Percentiles rank a stretch among this genome's conserved stretches.
Conservation (phyloP, 2,888 invertebrate species). For the Euspilapteryx auroguttella region DNA sequence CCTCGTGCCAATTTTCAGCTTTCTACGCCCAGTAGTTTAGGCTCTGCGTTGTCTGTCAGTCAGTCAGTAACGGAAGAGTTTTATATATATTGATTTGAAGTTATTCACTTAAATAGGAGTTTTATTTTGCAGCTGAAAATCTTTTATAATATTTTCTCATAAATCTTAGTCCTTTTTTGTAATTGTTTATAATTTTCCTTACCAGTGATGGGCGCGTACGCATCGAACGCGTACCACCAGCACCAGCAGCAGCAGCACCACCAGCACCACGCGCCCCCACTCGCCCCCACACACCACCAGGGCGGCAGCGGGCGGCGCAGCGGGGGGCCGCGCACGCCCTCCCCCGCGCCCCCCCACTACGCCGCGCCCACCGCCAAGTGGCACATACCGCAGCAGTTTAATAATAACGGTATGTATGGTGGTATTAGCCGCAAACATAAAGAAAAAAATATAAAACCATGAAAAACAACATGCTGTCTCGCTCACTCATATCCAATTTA, state of each 20-base stretch:
- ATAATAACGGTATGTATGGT: too few relatives aligned
- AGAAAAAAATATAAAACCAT: too few relatives aligned
- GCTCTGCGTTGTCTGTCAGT: too few relatives aligned
- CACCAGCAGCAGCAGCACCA: conserved; percentile 7
- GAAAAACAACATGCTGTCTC: conserved; percentile 39
- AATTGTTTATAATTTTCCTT: conserved; percentile 1
- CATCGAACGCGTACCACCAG: conserved; percentile 15
- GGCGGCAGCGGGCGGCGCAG: conserved; percentile 31
- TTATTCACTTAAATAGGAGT: too few relatives aligned
- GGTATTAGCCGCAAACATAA: too few relatives aligned
- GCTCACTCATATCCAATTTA: too few relatives aligned
- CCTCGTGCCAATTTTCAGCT: too few relatives aligned
- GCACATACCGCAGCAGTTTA: conserved; percentile 75
- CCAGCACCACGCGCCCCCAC: conserved; percentile 3
- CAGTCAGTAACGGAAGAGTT: too few relatives aligned
- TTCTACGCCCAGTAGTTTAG: too few relatives aligned
- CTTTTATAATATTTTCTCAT: neutral
- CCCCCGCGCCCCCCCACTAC: conserved; percentile 48
- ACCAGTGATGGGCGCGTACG: conserved; percentile 37
- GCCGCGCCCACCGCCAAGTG: conserved; percentile 69
- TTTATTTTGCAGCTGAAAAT: neutral
- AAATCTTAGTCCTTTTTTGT: neutral
- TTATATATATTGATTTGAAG: too few relatives aligned
- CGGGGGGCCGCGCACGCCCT: conserved; percentile 45
- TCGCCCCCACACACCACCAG: too few relatives aligned